Conservation (phyloP, 1,140 invertebrate species). For the Aphidius ervi region DNA sequence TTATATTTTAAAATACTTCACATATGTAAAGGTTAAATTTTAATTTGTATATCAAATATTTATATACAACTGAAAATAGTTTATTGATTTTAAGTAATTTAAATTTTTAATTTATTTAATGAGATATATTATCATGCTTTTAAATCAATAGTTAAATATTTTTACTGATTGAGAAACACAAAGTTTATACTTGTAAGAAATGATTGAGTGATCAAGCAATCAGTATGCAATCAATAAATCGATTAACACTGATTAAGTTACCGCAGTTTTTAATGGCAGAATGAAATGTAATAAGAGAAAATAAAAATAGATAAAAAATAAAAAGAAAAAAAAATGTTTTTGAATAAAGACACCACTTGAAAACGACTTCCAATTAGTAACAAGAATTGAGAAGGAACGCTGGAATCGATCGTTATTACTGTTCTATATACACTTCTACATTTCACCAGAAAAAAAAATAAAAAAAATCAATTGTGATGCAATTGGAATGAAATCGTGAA, state of each 20-base stretch:
- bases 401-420: conserved; percentile 8
- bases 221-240: conserved; percentile 12
- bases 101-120: neutral
- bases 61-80: neutral
- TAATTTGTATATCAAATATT: too few relatives aligned
- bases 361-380: conserved; percentile 16
- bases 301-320: neutral
- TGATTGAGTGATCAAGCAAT: conserved; percentile 13
- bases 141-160: neutral
- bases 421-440: neutral
- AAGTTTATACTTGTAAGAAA: neutral
- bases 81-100: too few relatives aligned
- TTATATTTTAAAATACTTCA: neutral
- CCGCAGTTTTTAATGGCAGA: conserved; percentile 2
- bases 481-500: too few relatives aligned
- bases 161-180: neutral
- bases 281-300: neutral
- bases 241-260: neutral
- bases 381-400: neutral
- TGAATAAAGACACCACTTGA: conserved; percentile 14
- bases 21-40: neutral
- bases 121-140: neutral
- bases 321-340: neutral
- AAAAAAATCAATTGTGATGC: too few relatives aligned
- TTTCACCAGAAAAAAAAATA: too few relatives aligned